Evolutionary conservation across 1,140 invertebrate species (phyloP), one percentile per base, ranked within the genome.

Genomic region (Cataglyphis hispanica): DNA sequence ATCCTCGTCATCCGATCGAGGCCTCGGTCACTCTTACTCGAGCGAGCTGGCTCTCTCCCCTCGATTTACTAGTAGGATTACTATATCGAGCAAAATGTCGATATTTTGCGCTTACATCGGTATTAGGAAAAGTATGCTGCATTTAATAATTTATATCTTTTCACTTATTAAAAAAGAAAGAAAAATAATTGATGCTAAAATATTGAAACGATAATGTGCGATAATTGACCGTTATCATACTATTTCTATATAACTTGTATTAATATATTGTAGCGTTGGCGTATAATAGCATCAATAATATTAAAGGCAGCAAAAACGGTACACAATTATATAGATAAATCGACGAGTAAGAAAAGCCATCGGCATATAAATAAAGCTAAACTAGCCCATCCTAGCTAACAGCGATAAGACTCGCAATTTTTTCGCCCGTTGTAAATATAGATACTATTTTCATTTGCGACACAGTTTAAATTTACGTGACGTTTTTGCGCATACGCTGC

Each of bases 11-110:
- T 11, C 25, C 78, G 66, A 60, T 81, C 25, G 78, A 19, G 53
- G 60, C 37, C 53, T 81, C 53, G 66, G 50, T 81, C 78, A 72
- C 66, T 81, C 78, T 72, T 72, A 53, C 66, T 72, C 78, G 78
- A 72, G 34, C 50, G 31, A 72, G 78, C 37, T 67, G 50, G 40
- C 67, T 53, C 34, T 81, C 19, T 81, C 34, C 34, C 53, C 19
- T 77, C 60, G n/a, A 22, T 7, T 60, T 37, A 6, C 25, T 19
- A 72, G 50, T 78, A 34, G 31, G 56, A 81, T 72, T 58, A 22
- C 60, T 81, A 58, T 40, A 72, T 81, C 37, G 78, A 22, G 25
- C 2, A 4, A 72, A 60, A 43, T 46, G 67, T 72, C 66, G 19
- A 81, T 81, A 60, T 11, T n/a, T 40, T 16, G 13, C 76, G 22